Percentiles rank a stretch among this genome's conserved stretches.
Evolutionary conservation across 1,140 invertebrate genomes (phyloP).

Genomic region (Forficula auricularia): DNA sequence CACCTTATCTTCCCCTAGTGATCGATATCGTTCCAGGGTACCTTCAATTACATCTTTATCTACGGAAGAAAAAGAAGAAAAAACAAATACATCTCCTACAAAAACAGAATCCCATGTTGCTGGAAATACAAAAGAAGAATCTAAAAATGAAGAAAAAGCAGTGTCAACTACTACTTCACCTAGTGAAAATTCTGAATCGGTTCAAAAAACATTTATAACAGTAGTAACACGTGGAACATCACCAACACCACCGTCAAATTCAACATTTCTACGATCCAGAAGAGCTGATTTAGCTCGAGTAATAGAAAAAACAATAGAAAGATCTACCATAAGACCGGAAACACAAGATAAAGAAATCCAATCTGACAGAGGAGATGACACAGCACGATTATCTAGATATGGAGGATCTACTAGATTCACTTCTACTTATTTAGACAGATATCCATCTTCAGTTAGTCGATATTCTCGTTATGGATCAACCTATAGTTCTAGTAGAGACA

Average conservation of each 20-base stretch:
- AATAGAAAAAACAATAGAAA: constrained; percentile 42
- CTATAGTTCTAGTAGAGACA: constrained; percentile 12
- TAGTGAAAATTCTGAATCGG: constrained; percentile 8
- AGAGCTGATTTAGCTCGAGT: constrained; percentile 50
- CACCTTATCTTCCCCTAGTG: too few species aligned
- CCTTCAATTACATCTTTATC: too few species aligned
- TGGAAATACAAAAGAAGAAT: too few species aligned
- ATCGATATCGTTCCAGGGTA: too few species aligned
- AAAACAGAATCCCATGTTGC: too few species aligned
- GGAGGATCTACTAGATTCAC: constrained; percentile 33
- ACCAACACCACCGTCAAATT: constrained; percentile 48
- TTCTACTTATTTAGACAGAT: constrained; percentile 42
- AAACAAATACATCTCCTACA: too few species aligned
- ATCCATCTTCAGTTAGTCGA: constrained; percentile 21
- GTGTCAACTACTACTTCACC: too few species aligned
- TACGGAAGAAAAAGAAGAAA: too few species aligned
- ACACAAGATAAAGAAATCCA: constrained; percentile 47
- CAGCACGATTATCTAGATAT: constrained; percentile 39
- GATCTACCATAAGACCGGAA: constrained; percentile 32
- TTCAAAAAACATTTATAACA: constrained; percentile 23
- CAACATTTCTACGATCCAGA: constrained; percentile 37
- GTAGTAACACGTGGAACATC: constrained; percentile 56
- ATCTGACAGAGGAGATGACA: constrained; percentile 43
- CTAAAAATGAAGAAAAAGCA: too few species aligned
- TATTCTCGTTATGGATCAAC: constrained; percentile 20